Evolutionary conservation across 2,797 vertebrate species (phyloP).

Genomic region (Rhabdomys pumilio): DNA sequence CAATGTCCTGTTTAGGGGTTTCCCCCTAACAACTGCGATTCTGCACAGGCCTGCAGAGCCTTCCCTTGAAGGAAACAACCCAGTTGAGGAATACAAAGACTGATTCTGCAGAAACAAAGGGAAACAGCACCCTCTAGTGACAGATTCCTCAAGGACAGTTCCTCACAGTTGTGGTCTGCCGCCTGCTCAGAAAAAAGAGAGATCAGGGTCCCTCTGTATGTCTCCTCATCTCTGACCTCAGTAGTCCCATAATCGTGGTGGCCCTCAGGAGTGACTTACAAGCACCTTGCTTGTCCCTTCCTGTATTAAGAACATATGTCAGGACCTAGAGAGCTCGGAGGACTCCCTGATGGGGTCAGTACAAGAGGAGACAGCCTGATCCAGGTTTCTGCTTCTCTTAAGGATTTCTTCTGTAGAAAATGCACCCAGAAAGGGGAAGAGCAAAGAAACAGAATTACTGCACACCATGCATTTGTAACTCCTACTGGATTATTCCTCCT

Average conservation of each 20-base stretch:
- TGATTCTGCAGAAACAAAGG: background rate
- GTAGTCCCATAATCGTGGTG: background rate
- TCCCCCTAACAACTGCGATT: background rate
- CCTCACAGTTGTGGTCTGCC: fast-evolving
- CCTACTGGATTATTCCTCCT: background rate
- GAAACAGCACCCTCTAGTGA: constrained; percentile 64
- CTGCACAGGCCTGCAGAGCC: background rate
- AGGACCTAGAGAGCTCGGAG: background rate
- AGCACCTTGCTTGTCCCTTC: background rate
- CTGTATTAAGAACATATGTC: background rate
- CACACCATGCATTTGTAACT: background rate
- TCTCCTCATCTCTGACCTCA: background rate
- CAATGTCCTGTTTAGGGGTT: background rate
- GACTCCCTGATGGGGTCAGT: background rate
- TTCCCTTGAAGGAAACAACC: background rate
- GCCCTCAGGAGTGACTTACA: background rate
- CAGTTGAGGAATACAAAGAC: background rate
- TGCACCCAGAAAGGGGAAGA: background rate
- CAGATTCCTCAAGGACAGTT: background rate
- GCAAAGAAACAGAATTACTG: background rate
- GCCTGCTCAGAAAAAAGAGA: background rate
- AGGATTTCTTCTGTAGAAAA: background rate
- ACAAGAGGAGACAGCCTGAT: background rate
- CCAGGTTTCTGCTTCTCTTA: background rate
- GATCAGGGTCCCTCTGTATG: background rate